These are phyloP conservation scores for Neelides sp. DNA, from an alignment of 1,140 invertebrate genomes.

Conservation along the genomic window DNA sequence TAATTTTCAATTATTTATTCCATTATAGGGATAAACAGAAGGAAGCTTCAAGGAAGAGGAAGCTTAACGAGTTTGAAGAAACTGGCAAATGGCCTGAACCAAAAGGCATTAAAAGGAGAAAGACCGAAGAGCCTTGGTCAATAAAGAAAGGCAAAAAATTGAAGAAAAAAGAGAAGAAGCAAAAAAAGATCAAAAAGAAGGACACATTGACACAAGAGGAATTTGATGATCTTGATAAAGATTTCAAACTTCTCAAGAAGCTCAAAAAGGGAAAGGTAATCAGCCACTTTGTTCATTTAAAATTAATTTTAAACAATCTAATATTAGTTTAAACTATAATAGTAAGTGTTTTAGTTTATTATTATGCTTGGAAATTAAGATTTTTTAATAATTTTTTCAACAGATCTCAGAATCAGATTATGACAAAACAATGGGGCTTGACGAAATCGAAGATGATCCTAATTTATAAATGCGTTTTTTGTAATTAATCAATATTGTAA, in stretches of 20 bases:
- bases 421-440: too few species aligned
- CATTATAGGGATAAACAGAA: conserved; percentile 51
- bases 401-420: too few species aligned
- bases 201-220: conserved; percentile 55
- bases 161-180: conserved; percentile 46
- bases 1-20: background rate
- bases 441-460: too few species aligned
- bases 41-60: conserved; percentile 58
- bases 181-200: conserved; percentile 37
- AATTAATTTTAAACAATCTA: too few species aligned
- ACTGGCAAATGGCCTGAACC: conserved; percentile 65
- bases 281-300: too few species aligned
- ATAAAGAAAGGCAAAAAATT: conserved; percentile 60
- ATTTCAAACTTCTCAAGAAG: conserved; percentile 73
- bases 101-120: conserved; percentile 41
- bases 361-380: too few species aligned
- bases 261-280: conserved; percentile 69
- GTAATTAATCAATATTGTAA: too few species aligned
- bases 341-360: too few species aligned
- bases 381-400: too few species aligned
- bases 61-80: conserved; percentile 54
- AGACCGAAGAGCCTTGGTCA: conserved; percentile 57
- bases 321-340: too few species aligned
- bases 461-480: too few species aligned
- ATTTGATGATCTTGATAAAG: conserved; percentile 65